These are phyloP conservation scores for Brenthis ino DNA, from an alignment of 2,888 invertebrate species.

Conservation along the genomic window DNA sequence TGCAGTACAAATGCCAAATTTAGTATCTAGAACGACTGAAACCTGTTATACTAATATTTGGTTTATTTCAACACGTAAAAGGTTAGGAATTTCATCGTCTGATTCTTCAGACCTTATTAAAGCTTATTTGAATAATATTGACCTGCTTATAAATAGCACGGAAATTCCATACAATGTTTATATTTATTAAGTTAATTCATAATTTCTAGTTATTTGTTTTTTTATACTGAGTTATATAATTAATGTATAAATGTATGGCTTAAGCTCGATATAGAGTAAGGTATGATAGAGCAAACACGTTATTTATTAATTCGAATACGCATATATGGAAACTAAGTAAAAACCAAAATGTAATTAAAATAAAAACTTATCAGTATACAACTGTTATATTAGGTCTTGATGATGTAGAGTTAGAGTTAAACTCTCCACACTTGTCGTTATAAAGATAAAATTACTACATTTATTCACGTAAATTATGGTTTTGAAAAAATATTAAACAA, in stretches of 20 bases:
- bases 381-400: too few species aligned
- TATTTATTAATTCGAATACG: neutral
- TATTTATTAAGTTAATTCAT: neutral
- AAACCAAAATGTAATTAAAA: neutral
- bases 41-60: slow-evolving; percentile 19
- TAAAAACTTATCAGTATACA: neutral
- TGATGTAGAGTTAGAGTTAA: too few species aligned
- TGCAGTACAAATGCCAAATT: slow-evolving; percentile 10
- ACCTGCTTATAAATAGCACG: slow-evolving; percentile 21
- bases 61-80: slow-evolving; percentile 26
- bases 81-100: slow-evolving; percentile 27
- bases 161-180: slow-evolving; percentile 21
- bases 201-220: too few species aligned
- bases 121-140: slow-evolving; percentile 18
- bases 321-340: neutral
- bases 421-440: too few species aligned
- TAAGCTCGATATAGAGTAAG: neutral
- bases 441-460: too few species aligned
- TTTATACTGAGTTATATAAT: too few species aligned
- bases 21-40: slow-evolving; percentile 12
- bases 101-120: slow-evolving; percentile 25
- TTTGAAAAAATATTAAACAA: too few species aligned
- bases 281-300: neutral
- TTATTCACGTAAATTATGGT: too few species aligned
- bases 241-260: too few species aligned